Evolutionary conservation across 2,888 invertebrate species (phyloP).

Genomic region (Cancer borealis): DNA sequence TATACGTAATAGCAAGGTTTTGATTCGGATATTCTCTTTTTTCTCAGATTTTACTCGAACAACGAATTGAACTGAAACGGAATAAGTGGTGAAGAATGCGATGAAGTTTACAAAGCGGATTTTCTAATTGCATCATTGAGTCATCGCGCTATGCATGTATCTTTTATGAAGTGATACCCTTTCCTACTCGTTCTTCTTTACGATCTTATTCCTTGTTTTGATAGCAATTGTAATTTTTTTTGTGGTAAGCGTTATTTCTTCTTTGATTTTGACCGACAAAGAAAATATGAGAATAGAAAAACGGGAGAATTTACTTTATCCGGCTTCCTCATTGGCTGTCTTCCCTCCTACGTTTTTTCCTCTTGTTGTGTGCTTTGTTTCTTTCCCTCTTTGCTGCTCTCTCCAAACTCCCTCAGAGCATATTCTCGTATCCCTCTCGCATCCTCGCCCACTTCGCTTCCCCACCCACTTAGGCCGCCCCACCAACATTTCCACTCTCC

Average conservation of each 20-base stretch:
- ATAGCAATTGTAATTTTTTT: no score
- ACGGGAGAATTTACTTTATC: background rate
- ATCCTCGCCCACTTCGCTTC: constrained; percentile 6
- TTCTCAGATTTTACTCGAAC: background rate
- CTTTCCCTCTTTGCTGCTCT: background rate
- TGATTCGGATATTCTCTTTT: no score
- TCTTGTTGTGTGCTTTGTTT: background rate
- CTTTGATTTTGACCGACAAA: background rate
- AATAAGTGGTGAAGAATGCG: background rate
- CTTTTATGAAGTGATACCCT: background rate
- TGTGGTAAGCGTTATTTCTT: no score
- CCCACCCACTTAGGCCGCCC: background rate
- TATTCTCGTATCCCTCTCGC: background rate
- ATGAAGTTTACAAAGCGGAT: background rate
- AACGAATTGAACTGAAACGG: background rate
- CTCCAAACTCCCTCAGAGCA: background rate
- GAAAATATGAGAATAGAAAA: background rate
- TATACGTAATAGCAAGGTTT: no score
- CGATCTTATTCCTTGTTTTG: no score
- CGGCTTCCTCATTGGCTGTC: background rate
- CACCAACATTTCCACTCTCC: constrained; percentile 1
- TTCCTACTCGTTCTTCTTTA: background rate
- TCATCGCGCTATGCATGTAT: background rate
- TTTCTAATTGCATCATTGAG: background rate
- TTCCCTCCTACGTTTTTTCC: background rate